A percentile compares a stretch with the other conserved stretches of the same genome.
Evolutionary conservation across 37 sponge, comb jelly and placozoan genomes (phyloP).

Genomic region (Beroe ovata): DNA sequence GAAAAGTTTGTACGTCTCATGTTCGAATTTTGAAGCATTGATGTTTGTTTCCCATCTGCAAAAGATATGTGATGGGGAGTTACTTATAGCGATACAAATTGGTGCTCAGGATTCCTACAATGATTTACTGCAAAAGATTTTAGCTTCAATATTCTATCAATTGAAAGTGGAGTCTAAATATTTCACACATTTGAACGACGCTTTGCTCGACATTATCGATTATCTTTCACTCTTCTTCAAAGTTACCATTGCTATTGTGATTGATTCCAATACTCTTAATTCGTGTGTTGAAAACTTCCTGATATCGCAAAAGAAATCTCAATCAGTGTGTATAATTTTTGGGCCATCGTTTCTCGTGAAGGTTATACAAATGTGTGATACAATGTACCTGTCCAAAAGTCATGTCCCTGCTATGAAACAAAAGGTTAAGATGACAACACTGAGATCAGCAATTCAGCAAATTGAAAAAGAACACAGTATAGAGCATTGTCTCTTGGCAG

Average conservation of each 20-base stretch:
- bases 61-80: background rate
- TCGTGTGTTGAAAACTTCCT: constrained; percentile 3
- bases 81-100: background rate
- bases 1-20: constrained; percentile 1
- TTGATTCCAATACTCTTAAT: background rate
- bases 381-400: constrained; percentile 10
- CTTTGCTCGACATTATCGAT: constrained; percentile 10
- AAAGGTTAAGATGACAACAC: background rate
- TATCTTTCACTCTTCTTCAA: constrained; percentile 53
- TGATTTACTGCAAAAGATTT: background rate
- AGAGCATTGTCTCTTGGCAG: background rate
- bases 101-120: background rate
- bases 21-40: background rate
- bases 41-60: background rate
- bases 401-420: constrained; percentile 15
- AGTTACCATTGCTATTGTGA: background rate
- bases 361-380: constrained; percentile 21
- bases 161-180: constrained; percentile 6
- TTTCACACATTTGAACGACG: background rate
- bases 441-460: background rate
- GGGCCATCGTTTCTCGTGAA: background rate
- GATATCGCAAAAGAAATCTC: background rate
- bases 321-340: constrained; percentile 16
- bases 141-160: constrained; percentile 28
- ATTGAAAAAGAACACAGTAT: constrained; percentile 1